Base-by-base conservation (phyloP, 2,797 vertebrate genomes). In the Rhynchonycteris naso region DNA sequence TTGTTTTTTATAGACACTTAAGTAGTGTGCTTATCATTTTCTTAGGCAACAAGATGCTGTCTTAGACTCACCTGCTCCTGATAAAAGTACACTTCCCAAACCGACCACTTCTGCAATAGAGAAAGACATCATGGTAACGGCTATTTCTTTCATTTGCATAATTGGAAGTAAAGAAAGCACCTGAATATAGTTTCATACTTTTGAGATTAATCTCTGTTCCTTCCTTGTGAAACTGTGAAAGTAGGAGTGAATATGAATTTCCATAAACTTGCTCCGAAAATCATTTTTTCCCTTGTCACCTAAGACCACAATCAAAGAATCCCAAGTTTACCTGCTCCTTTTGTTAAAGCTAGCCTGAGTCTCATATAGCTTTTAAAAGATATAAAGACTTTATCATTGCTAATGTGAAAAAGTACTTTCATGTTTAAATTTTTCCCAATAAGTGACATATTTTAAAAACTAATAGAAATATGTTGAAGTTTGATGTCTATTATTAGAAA, bases 61-160 rank as follows among this genome's bases (percentile, higher is more conserved):
- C 61, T 91, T 97, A 87, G 97, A 97, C 18, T 56, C 95, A 9
- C 16, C 88, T 47, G 13, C 91, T 14, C 10, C 75, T 59, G 98
- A 97, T 63, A 97, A 98, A 93, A 96, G n/a, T 7, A 65, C 65
- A 47, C 33, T 97, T 84, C 13, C 96, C 21, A 95, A 94, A 85
- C 68, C 74, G 5, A 92, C 97, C 72, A 84, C 95, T 50, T 88
- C 97, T 81, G 54, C 96, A 71, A 91, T 96, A 88, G 97, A 98
- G 89, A 98, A 98, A 71, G 97, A 98, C 92, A 98, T 98, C 84
- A 93, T 98, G 98, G 99, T 99, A 98, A 98, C 93, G 18, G 33
- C 52, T 69, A 33, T 79, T 91, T 91, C 30, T 95, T 92, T 84
- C 76, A 11, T 93, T 30, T 61, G 4, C 74, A 33, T 66, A 43